Base-by-base conservation (phyloP, 2,113 vertebrate species). In the Dasyornis broadbenti region DNA sequence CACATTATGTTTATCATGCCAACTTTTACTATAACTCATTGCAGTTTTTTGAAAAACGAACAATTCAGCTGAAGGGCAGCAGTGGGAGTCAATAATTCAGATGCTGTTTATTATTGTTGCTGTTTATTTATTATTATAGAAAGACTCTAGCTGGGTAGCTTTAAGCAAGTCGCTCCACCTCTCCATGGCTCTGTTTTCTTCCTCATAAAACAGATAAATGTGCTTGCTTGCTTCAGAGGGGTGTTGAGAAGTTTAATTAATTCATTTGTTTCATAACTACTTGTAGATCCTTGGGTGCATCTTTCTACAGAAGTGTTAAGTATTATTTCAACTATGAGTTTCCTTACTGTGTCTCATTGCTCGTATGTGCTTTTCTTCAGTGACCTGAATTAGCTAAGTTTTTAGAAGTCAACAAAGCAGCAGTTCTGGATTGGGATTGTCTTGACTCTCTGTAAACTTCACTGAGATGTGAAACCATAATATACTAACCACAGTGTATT, bases 61-160 rank as follows among this genome's bases (percentile, higher is more conserved):
- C 71, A 80, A 80, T 93, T 59, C 47, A 44, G 70, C 42, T 91
- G 75, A 80, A 88, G 90, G 45, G 68, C 75, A 59, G 71, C 87
- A 88, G 54, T 77, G 82, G 54, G 60, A 92, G 75, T 90, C 90
- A 88, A 52, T 94, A 95, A 97, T 82, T 96, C 52, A 95, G 75
- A 91, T 90, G 82, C 90, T 93, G 93, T 90, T 96, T 94, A 90
- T 93, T 94, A 66, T 60, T 94, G 75, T 95, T n/a, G n/a, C n/a
- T n/a, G n/a, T n/a, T n/a, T n/a, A n/a, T n/a, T n/a, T n/a, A n/a
- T n/a, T n/a, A n/a, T n/a, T n/a, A n/a, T n/a, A n/a, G 93, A 92
- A 96, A 95, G 60, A 40, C 35, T 94, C 75, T 95, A 77, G 71
- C 82, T 93, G 92, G 56, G 71, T 86, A 91, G 86, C 93, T 88